Evolutionary conservation across 2,888 invertebrate species (phyloP).

Genomic region (Strigamia maritima): DNA sequence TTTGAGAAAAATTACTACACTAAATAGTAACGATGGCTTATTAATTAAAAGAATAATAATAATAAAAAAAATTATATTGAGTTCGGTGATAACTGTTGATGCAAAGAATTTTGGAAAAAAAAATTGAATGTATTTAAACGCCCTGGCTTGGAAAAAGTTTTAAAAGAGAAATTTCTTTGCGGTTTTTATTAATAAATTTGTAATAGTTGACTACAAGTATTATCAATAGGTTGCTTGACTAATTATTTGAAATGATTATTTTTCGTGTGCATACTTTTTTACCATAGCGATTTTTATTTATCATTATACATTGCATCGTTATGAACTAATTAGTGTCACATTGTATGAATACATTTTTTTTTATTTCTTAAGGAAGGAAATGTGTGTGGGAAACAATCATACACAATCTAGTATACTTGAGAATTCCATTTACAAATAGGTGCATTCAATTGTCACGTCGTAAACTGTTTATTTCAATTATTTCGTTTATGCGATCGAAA

Average conservation of each 20-base stretch:
- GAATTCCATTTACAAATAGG: background rate
- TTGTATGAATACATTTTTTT: background rate
- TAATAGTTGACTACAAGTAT: conserved; percentile 15
- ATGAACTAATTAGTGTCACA: background rate
- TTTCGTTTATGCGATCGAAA: background rate
- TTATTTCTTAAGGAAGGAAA: no score
- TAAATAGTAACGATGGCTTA: background rate
- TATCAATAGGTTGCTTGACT: conserved; percentile 10
- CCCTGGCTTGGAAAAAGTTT: conserved; percentile 5
- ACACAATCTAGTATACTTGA: background rate
- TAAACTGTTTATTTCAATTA: background rate
- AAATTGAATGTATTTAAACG: conserved; percentile 13
- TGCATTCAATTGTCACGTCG: no score
- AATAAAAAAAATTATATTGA: background rate
- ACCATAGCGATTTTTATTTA: background rate
- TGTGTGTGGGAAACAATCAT: background rate
- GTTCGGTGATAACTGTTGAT: conserved; percentile 10
- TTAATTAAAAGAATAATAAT: background rate
- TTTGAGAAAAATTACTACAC: background rate
- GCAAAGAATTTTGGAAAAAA: conserved; percentile 15
- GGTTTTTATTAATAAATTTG: conserved; percentile 15
- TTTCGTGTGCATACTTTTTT: background rate
- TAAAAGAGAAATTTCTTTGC: conserved; percentile 15
- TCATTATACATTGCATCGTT: background rate
- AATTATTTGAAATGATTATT: background rate